Base-by-base conservation (phyloP, 2,888 invertebrate genomes). In the Enoplolaimus lenunculus region DNA sequence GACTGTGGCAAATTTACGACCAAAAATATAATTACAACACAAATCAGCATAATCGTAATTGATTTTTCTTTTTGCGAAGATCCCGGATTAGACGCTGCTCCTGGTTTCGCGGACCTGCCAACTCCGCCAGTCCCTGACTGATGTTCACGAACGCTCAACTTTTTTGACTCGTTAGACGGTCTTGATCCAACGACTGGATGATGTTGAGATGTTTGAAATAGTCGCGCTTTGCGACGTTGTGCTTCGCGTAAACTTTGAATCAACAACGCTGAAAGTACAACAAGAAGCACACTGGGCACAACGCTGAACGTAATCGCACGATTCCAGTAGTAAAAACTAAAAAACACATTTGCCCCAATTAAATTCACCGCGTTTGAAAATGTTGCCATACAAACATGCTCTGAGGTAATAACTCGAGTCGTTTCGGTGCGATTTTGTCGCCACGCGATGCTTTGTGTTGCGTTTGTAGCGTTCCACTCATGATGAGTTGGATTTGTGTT, bases 281-380 rank as follows among this genome's bases (percentile, higher is more conserved):
- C 91, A 62, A 95, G 85, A 1, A 90, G 87, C 13, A 90, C 87
- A 84, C 93, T 93, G 0, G 94, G 94, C 71, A 91, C 85, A 74
- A 91, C 84, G 80, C 94, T 91, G n/a, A 94, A 91, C 82, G 91
- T 91, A 3, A 93, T 82, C 16, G 93, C 90, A 21, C 94, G 86
- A 81, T 92, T 93, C 78, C 88, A 86, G 83, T 86, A 84, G 74
- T 83, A 84, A 35, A 75, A 70, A 72, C 88, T 88, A 83, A 87
- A 93, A 83, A 91, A 94, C 2, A 88, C 83, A 81, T 90, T 87
- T 73, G 74, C 75, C 1, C 79, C 78, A 31, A 78, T 70, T 1
- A 69, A 28, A 28, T 71, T 60, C 13, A 79, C 74, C 1, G 79
- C 65, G 2, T 72, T 34, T 0, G 78, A 66, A 34, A 34, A 34